Percentiles rank a stretch among this genome's conserved stretches.
Conservation (phyloP, 2,797 vertebrate species). For the Xiphorhynchus erythropygius region DNA sequence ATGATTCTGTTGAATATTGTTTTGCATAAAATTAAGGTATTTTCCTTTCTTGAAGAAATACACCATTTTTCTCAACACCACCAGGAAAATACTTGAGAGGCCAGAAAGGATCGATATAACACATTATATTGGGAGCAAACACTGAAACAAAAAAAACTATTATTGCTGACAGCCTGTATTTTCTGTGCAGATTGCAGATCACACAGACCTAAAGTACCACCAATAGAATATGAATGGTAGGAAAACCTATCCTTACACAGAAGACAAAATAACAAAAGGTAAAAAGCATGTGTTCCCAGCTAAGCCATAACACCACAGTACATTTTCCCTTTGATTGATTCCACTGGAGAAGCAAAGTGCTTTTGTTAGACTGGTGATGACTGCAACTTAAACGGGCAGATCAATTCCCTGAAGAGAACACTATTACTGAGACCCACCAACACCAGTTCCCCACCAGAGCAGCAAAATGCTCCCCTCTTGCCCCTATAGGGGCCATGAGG, state of each 20-base stretch:
- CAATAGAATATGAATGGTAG: neutral
- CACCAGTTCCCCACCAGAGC: neutral
- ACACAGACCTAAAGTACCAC: neutral
- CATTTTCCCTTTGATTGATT: neutral
- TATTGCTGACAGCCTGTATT: neutral
- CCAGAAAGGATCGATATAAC: neutral
- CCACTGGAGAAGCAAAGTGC: neutral
- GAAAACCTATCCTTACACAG: neutral
- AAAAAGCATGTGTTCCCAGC: neutral
- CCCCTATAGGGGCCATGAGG: neutral
- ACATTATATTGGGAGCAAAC: neutral
- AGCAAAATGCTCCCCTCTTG: neutral
- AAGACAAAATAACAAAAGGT: neutral
- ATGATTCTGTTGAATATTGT: neutral
- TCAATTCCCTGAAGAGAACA: neutral
- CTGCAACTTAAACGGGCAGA: neutral
- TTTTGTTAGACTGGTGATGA: neutral
- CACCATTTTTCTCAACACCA: neutral
- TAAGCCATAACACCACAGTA: neutral
- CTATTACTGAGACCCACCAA: neutral
- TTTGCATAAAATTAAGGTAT: constrained; percentile 36
- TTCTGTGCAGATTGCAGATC: neutral
- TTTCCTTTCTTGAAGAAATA: neutral
- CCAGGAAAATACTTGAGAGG: neutral
- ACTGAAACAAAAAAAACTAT: neutral